Conservation (phyloP, 1,140 invertebrate genomes). For the Solen grandis region DNA sequence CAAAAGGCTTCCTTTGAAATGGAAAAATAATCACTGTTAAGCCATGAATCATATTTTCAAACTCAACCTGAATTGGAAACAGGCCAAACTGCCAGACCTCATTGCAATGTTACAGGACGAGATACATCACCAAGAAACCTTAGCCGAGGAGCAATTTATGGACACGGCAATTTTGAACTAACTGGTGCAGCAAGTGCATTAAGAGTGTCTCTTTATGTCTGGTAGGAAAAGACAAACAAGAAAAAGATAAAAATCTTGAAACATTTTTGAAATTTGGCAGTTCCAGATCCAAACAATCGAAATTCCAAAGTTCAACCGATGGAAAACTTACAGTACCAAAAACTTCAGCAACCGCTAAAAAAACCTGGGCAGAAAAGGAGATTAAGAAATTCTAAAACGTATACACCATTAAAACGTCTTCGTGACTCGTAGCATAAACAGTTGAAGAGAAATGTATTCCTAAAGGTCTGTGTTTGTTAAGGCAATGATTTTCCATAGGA, state of each 20-base stretch:
- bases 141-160: neutral
- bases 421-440: too few relatives aligned
- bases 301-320: neutral
- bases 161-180: constrained; percentile 20
- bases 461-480: too few relatives aligned
- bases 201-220: neutral
- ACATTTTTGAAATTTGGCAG: neutral
- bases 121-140: neutral
- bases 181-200: neutral
- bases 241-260: neutral
- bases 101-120: neutral
- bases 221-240: neutral
- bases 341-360: too few relatives aligned
- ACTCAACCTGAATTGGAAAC: constrained; percentile 6
- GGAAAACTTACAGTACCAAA: neutral
- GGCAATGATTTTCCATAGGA: too few relatives aligned
- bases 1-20: neutral
- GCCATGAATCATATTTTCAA: constrained; percentile 11
- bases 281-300: neutral
- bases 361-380: too few relatives aligned
- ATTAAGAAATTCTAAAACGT: too few relatives aligned
- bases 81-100: constrained; percentile 5
- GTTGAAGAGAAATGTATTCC: too few relatives aligned
- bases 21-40: constrained; percentile 21
- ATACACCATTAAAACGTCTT: too few relatives aligned